Evolutionary conservation across 2,888 invertebrate genomes (phyloP), one percentile per base, ranked within the genome.

Genomic region (Polydrusus pterygomalis): DNA sequence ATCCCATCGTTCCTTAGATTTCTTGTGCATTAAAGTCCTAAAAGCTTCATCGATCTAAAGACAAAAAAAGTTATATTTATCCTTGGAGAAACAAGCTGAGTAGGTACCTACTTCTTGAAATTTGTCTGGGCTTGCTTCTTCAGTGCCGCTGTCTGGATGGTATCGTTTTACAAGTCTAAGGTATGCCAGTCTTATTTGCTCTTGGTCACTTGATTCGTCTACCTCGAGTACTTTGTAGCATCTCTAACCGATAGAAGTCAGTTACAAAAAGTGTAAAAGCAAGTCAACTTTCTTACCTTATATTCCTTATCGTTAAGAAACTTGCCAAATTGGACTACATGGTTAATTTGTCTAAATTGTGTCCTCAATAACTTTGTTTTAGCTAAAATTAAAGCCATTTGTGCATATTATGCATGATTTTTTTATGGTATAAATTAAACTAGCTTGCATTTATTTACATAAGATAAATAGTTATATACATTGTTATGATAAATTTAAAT

Each of bases 81-180:
- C n/a, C n/a, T n/a, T n/a, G n/a, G n/a, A n/a, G 18, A 54, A 30
- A 58, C 30, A 77, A 40, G 30, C 30, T 40, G n/a, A n/a, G n/a
- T n/a, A 65, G 20, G 11, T 43, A 70, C 63, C 40, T 85, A 94
- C 91, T 82, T 91, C 89, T 54, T 93, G 90, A 88, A 97, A 97
- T 85, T 92, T 94, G 43, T 91, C 90, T 58, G 91, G 89, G 85
- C 92, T 90, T n/a, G 96, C 94, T 78, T 94, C 92, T 0, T 90
- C 87, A 0, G 91, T 89, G 0, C 93, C 92, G 58, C 95, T 94
- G 83, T 97, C 97, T 0, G 97, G 97, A 87, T 97, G 97, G 82
- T 92, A 95, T 81, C 90, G 91, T 86, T 96, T 96, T 0, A 94
- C 96, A 49, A 96, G 88, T 69, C 90, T 88, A 62, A 96, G 87